These are phyloP conservation scores for Halichondria panicea DNA, from an alignment of 37 sponge, comb jelly and placozoan genomes.

Conservation along the genomic window DNA sequence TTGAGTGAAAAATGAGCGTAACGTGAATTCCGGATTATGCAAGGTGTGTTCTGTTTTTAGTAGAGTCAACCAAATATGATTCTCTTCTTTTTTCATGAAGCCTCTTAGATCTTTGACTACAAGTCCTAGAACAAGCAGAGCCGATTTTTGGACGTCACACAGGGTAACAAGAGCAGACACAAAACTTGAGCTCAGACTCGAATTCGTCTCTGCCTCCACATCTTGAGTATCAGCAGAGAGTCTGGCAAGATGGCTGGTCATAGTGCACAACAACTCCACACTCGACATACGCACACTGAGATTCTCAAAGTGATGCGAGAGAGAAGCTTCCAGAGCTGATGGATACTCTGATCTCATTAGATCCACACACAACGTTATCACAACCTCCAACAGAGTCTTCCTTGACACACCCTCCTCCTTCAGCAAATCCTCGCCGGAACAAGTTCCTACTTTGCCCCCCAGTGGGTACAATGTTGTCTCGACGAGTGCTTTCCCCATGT, in stretches of 20 bases:
- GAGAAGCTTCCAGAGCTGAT: conserved; percentile 16
- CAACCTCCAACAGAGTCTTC: conserved; percentile 48
- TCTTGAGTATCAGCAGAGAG: neutral
- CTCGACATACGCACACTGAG: conserved; percentile 18
- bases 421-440: too few species aligned
- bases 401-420: too few species aligned
- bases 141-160: conserved; percentile 56
- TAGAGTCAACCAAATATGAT: too few species aligned
- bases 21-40: neutral
- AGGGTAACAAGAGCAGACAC: conserved; percentile 57
- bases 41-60: neutral
- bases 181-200: conserved; percentile 19
- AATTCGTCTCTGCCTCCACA: neutral
- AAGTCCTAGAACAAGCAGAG: conserved; percentile 12
- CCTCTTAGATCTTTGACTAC: neutral
- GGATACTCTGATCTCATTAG: conserved; percentile 41
- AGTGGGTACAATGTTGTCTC: neutral
- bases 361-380: conserved; percentile 17
- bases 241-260: conserved; percentile 15
- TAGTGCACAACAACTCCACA: conserved; percentile 5
- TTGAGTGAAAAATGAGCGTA: conserved; percentile 12
- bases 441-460: too few species aligned
- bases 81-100: neutral
- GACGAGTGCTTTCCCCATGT: conserved; percentile 7
- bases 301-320: conserved; percentile 10